These are phyloP conservation scores for Acromyrmex charruanus DNA, from an alignment of 1,140 invertebrate species.

Conservation along the genomic window DNA sequence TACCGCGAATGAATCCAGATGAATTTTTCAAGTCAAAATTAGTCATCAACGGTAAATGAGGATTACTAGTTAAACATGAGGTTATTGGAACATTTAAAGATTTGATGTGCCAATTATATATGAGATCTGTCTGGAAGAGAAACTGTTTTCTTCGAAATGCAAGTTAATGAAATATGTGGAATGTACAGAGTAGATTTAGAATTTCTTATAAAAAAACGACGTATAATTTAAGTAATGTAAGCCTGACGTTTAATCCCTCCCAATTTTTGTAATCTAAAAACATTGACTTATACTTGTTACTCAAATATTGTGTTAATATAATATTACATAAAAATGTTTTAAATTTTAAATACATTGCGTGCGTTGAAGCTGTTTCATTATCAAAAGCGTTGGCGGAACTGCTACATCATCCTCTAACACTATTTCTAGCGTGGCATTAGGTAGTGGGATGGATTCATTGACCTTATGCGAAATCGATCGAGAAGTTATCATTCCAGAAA, in stretches of 20 bases:
- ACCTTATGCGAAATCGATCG: conserved; percentile 72
- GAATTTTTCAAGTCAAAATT: conserved; percentile 63
- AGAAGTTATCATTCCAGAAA: conserved; percentile 61
- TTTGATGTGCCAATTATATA: neutral
- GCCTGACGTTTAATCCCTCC: neutral
- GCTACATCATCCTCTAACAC: conserved; percentile 50
- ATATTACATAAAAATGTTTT: neutral
- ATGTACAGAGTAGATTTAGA: neutral
- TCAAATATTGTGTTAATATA: neutral
- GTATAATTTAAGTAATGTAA: neutral
- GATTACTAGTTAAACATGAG: neutral
- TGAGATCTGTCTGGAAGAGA: neutral
- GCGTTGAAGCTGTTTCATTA: conserved; percentile 33
- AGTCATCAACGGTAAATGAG: neutral
- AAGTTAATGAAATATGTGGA: conserved; percentile 9
- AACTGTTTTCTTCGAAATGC: neutral
- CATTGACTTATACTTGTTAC: neutral
- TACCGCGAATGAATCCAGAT: conserved; percentile 28
- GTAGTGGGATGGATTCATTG: conserved; percentile 68
- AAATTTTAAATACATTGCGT: conserved; percentile 21
- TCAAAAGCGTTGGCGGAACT: conserved; percentile 52
- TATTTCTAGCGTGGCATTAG: conserved; percentile 40
- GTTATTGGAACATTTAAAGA: neutral
- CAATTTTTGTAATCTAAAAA: neutral
- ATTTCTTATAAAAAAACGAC: neutral